Evolutionary conservation across 2,888 invertebrate genomes (phyloP), one percentile per base, ranked within the genome.

Genomic region (Saturnia pavonia): DNA sequence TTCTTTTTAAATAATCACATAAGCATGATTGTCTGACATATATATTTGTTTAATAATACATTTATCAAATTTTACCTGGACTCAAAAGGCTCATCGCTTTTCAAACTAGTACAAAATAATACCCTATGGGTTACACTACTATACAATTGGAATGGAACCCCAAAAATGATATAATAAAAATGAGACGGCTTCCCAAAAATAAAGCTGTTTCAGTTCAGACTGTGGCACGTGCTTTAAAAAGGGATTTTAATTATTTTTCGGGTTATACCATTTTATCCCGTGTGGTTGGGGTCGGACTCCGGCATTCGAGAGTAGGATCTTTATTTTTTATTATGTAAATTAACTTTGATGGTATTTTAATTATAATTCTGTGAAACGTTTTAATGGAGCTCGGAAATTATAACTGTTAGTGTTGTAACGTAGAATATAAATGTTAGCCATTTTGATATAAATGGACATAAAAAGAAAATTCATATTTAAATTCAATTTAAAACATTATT

Each of bases 201-300:
- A 70, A 72, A 70, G 70, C 70, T 66, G 63, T 69, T 70, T 40
- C 68, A 54, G 34, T 54, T 34, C 54, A 68, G 57, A 48, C 25
- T 45, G 51, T 48, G 66, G 54, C 67, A 54, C 42, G 67, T 43
- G 65, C 48, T 42, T 57, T 48, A 66, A 57, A 68, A 68, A 54
- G 70, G 63, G 70, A 65, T 72, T 73, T 72, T 73, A 72, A 73
- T 72, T 72, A 72, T 72, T 72, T 71, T 72, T 51, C 57, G 57
- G 71, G 71, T 70, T 70, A 67, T 69, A 67, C 66, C 70, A 71
- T 67, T 73, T 71, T 63, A 71, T 71, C 68, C 71, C 19, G 45
- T 63, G 63, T 48, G 43, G 48, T n/a, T 57, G 27, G 42, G 57
- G 68, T 27, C 51, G 69, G 6, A 66, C 42, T 70, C 25, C 4